phyloP scores from a whole-genome alignment of 2,888 invertebrate species.

The Ennomos erosarius region DNA sequence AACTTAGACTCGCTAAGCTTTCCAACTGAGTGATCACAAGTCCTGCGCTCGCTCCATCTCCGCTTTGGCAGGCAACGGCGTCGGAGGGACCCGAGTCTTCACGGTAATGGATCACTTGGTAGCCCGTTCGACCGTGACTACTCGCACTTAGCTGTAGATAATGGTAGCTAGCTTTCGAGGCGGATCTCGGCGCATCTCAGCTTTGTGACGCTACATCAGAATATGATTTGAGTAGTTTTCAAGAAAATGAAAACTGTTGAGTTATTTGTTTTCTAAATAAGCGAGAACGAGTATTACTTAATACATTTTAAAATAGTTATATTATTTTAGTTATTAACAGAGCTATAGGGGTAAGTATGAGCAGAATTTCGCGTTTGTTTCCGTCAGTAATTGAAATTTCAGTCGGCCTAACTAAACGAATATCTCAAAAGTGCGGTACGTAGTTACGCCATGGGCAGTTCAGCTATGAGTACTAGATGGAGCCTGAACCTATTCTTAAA shows the following conservation, averaged over 20 bases:
- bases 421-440: no score
- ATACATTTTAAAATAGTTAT: no score
- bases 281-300: no score
- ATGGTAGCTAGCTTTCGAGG: background rate
- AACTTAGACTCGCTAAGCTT: constrained; percentile 8
- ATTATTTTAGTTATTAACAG: no score
- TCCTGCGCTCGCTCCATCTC: constrained; percentile 5
- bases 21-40: constrained; percentile 7
- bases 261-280: no score
- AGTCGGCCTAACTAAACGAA: no score
- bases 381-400: no score
- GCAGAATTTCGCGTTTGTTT: no score
- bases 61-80: constrained; percentile 16
- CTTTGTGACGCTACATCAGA: background rate
- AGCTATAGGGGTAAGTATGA: no score
- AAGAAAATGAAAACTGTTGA: background rate
- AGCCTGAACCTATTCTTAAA: no score
- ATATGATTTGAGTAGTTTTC: background rate
- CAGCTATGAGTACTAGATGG: no score
- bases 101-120: constrained; percentile 48
- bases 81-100: constrained; percentile 30
- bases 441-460: no score
- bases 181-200: background rate
- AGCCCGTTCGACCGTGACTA: constrained; percentile 43
- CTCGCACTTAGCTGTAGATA: constrained; percentile 26